Conservation (phyloP, 2,797 vertebrate species). For the Potorous gilbertii region DNA sequence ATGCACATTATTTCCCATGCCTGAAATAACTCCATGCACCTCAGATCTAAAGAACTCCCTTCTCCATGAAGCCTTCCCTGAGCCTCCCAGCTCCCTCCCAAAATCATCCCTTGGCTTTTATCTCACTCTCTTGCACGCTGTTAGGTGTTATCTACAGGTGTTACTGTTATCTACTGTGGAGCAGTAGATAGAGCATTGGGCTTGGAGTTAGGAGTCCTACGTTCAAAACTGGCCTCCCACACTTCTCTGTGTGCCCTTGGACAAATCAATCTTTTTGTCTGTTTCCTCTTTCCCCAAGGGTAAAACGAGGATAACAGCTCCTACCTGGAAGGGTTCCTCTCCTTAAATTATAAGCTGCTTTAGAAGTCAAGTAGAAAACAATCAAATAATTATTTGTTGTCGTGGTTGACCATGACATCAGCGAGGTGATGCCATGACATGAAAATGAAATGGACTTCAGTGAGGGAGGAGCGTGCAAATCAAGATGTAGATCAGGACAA, state of each 20-base stretch:
- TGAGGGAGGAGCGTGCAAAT: no score
- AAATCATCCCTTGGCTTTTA: background rate
- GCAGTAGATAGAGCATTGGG: background rate
- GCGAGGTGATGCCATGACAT: no score
- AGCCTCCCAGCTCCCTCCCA: background rate
- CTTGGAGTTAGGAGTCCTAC: background rate
- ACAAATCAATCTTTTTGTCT: background rate
- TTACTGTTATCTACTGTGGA: background rate
- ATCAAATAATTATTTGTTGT: background rate
- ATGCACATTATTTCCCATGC: background rate
- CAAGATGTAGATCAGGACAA: no score
- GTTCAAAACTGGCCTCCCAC: constrained; percentile 36
- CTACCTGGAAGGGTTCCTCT: background rate
- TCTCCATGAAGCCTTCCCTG: background rate
- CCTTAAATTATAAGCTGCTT: background rate
- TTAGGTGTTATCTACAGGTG: background rate
- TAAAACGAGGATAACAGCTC: background rate
- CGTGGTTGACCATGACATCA: no score
- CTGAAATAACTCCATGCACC: background rate
- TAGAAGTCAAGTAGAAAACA: background rate
- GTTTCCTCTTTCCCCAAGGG: background rate
- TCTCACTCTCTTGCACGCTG: background rate
- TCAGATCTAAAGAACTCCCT: background rate
- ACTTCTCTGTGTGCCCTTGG: constrained; percentile 54
- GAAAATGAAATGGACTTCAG: no score